Evolutionary conservation across 2,888 invertebrate genomes (phyloP).

Genomic region (Rapana venosa): DNA sequence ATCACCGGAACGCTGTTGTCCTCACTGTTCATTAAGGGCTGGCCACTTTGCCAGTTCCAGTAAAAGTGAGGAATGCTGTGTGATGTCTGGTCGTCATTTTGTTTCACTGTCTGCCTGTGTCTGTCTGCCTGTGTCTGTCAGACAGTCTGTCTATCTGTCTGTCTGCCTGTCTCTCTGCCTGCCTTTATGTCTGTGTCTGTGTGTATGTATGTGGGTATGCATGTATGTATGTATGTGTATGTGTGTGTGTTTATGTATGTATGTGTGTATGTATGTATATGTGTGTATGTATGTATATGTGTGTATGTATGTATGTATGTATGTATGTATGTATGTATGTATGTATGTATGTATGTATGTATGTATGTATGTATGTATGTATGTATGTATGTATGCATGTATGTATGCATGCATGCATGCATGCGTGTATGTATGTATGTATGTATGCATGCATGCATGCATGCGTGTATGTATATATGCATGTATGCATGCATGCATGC

Average conservation of each 20-base stretch:
- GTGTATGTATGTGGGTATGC: too few relatives aligned
- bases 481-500: neutral
- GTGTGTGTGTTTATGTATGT: neutral
- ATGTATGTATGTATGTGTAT: neutral
- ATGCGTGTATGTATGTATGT: neutral
- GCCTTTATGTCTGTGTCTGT: conserved; percentile 26
- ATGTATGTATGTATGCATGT: conserved; percentile 17
- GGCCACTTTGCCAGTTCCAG: too few relatives aligned
- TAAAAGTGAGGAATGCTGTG: too few relatives aligned
- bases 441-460: neutral
- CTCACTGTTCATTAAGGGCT: too few relatives aligned
- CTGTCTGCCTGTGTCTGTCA: neutral
- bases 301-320: neutral
- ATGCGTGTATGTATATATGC: neutral
- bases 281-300: conserved; percentile 4
- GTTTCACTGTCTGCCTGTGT: neutral
- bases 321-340: neutral
- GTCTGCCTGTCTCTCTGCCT: neutral
- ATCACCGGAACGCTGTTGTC: too few relatives aligned
- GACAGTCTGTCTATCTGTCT: conserved; percentile 1
- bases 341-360: conserved; percentile 36
- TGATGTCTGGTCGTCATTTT: neutral
- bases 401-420: neutral
- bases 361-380: conserved; percentile 28
- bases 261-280: neutral